Percentiles rank a stretch among this genome's conserved stretches.
Conservation (phyloP, 2,113 vertebrate genomes). For the Cavia porcellus region DNA sequence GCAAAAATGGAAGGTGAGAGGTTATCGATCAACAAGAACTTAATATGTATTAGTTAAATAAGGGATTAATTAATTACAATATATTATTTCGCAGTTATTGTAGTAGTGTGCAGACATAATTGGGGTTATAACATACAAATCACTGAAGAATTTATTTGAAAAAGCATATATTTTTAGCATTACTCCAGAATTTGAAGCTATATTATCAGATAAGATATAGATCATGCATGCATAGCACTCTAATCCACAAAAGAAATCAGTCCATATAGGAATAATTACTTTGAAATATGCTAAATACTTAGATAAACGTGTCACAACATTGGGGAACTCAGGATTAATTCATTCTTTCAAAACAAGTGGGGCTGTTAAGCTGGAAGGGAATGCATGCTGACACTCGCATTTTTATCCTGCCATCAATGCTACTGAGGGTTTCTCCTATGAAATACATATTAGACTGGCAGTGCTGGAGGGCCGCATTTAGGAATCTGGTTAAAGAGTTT, state of each 20-base stretch:
- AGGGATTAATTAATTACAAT: constrained; percentile 18
- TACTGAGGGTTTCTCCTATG: neutral
- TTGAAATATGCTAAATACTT: neutral
- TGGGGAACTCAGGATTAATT: neutral
- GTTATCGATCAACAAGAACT: constrained; percentile 18
- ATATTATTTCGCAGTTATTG: constrained; percentile 29
- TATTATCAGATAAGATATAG: neutral
- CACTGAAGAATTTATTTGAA: constrained; percentile 26
- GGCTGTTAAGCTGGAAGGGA: neutral
- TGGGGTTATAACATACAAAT: neutral
- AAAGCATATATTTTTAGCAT: neutral
- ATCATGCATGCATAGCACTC: neutral
- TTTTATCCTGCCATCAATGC: constrained; percentile 2
- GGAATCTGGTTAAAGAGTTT: constrained; percentile 18
- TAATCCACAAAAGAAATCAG: neutral
- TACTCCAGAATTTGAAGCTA: constrained; percentile 1
- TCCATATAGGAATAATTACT: neutral
- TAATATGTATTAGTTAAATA: neutral
- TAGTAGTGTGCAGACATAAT: neutral
- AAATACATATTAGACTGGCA: neutral
- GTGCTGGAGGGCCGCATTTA: neutral
- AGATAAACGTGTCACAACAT: constrained; percentile 19
- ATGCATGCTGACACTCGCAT: neutral
- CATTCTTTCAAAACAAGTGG: neutral
- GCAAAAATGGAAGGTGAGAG: neutral